phyloP scores from a whole-genome alignment of 2,888 invertebrate genomes.

The Nomada fabriciana region DNA sequence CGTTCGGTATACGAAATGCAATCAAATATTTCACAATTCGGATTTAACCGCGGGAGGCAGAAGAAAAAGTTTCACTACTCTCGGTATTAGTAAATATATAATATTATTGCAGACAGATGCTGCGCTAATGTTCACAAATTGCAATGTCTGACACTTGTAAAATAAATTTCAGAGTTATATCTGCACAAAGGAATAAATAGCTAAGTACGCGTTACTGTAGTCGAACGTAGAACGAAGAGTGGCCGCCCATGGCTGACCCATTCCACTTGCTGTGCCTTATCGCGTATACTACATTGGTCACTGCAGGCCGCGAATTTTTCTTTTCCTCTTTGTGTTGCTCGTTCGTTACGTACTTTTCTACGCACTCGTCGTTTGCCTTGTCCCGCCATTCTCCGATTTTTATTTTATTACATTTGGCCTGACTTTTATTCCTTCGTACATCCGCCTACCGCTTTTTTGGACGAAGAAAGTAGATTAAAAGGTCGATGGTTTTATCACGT shows the following conservation, averaged over 20 bases:
- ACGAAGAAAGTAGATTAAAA: no score
- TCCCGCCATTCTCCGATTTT: background rate
- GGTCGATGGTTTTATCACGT: no score
- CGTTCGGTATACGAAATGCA: no score
- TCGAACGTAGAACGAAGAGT: background rate
- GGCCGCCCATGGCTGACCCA: constrained; percentile 29
- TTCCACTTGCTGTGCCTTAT: constrained; percentile 19
- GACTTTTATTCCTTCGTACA: background rate
- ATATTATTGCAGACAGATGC: background rate
- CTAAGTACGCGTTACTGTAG: background rate
- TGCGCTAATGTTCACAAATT: background rate
- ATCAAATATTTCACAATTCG: no score
- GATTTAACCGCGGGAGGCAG: no score
- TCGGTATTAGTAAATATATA: no score
- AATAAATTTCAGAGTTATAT: background rate
- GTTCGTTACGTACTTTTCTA: background rate
- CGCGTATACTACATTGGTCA: constrained; percentile 8
- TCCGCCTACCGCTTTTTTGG: background rate
- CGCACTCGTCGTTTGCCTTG: background rate
- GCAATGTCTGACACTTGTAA: no score
- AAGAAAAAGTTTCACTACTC: no score
- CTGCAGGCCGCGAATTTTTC: constrained; percentile 23
- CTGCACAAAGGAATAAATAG: background rate
- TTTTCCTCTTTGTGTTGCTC: constrained; percentile 8
- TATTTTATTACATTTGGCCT: background rate